phyloP scores from a whole-genome alignment of 2,888 invertebrate species.

The Drosophila demipolita region DNA sequence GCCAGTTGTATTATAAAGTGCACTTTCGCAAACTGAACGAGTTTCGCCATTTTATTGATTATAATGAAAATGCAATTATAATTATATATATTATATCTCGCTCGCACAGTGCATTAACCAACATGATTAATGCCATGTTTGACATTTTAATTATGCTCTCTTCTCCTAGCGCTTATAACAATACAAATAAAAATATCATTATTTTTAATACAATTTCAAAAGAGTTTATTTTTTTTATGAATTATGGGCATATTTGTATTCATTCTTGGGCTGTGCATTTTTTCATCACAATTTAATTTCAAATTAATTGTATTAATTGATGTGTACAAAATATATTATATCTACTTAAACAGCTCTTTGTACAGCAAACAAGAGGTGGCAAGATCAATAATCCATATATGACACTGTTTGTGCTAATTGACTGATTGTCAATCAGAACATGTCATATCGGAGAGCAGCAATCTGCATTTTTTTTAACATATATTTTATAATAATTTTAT shows the following conservation, averaged over 20 bases:
- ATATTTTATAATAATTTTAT: background rate
- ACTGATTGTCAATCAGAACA: background rate
- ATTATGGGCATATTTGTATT: slow-evolving; percentile 27
- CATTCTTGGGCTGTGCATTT: slow-evolving; percentile 3
- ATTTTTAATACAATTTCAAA: slow-evolving; percentile 38
- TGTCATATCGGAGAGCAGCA: background rate
- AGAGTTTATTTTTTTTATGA: slow-evolving; percentile 28
- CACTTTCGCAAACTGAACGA: slow-evolving; percentile 17
- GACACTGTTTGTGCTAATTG: background rate
- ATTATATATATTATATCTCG: too few species aligned
- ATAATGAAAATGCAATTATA: slow-evolving; percentile 76
- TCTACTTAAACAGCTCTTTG: slow-evolving; percentile 2
- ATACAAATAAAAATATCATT: slow-evolving; percentile 36
- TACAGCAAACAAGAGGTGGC: slow-evolving; percentile 8
- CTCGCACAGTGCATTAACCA: slow-evolving; percentile 65
- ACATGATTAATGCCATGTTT: slow-evolving; percentile 57
- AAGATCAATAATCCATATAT: background rate
- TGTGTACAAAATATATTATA: slow-evolving; percentile 29
- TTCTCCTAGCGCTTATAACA: slow-evolving; percentile 34
- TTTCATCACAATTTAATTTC: slow-evolving; percentile 50
- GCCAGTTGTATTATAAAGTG: slow-evolving; percentile 37
- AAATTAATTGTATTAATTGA: slow-evolving; percentile 66
- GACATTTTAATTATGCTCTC: slow-evolving; percentile 75
- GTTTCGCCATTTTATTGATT: slow-evolving; percentile 62
- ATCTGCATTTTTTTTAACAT: background rate